These are phyloP conservation scores for Trichonephila inaurata DNA, from an alignment of 1,140 invertebrate genomes.

Conservation along the genomic window DNA sequence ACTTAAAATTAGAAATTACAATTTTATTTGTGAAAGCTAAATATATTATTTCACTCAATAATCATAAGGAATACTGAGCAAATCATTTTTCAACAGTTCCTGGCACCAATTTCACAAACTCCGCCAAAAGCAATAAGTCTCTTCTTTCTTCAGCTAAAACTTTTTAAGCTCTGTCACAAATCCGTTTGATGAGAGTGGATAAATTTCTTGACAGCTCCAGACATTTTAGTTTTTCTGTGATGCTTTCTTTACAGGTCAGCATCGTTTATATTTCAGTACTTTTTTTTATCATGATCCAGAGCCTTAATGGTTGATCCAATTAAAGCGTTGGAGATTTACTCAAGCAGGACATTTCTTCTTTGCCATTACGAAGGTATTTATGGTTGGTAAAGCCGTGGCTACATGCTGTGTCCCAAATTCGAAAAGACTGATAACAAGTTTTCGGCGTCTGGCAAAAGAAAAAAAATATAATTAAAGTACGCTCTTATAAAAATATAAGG, in stretches of 20 bases:
- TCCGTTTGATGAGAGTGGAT: too few species aligned
- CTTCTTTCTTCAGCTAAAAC: neutral
- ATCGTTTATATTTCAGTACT: neutral
- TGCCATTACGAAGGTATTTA: conserved; percentile 3
- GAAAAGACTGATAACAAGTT: neutral
- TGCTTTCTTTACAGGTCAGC: neutral
- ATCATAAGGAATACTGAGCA: too few species aligned
- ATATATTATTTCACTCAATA: too few species aligned
- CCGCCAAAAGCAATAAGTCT: too few species aligned
- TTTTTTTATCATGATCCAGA: neutral
- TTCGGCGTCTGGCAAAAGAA: neutral
- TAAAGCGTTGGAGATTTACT: neutral
- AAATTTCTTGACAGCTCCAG: neutral
- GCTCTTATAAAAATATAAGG: neutral
- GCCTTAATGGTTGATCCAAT: conserved; percentile 34
- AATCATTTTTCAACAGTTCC: too few species aligned
- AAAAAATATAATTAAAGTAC: neutral
- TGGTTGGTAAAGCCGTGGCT: neutral
- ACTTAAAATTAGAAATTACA: too few species aligned
- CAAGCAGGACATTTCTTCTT: neutral
- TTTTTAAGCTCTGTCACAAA: too few species aligned
- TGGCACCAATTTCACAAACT: too few species aligned
- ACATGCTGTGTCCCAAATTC: neutral
- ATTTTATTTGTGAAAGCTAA: too few species aligned
- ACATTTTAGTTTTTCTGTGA: neutral